Evolutionary conservation across 2,888 invertebrate genomes (phyloP), one percentile per base, ranked within the genome.

Genomic region (Tenthredo amoena): DNA sequence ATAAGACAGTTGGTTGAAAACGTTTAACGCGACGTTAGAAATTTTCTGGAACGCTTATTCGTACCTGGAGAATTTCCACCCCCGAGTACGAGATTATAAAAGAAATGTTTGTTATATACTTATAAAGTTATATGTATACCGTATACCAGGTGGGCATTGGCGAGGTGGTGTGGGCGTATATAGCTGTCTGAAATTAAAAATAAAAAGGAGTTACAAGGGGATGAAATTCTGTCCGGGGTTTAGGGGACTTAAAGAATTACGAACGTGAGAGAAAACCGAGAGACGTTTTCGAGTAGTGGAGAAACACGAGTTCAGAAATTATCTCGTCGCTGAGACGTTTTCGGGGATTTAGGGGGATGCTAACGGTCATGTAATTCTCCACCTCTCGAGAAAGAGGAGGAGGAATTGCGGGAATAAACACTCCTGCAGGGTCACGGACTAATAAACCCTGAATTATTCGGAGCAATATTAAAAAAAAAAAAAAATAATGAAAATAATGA

Each of bases 391-490:
- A 34, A 65, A 65, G 10, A 31, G 12, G 10, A 10, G 26, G 26
- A 81, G 21, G 81, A 81, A 81, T 81, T 81, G 58, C 40, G n/a
- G 37, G 81, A 81, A 81, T 81, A 81, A 81, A 81, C 81, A 81
- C 62, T 81, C 15, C 81, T 9, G 15, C 5, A 50, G 55, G 18
- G 2, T 55, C 77, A 18, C 7, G 34, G 26, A 26, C 76, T 76
- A 40, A 47, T 76, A 76, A 77, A 47, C 77, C 55, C 50, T 50
- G 55, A 77, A 77, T 77, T 74, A 74, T 74, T 74, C 26, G n/a
- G 6, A 50, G 10, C 34, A 7, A 77, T 31, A 55, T 77, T 31
- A 77, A 50, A 34, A 7, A 62, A 21, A 2, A 1, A 21, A 9
- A 62, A 26, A 10, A 43, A 43, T 1, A 12, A 50, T 18, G 18